Base-by-base conservation (phyloP, 92 coral and sea anemone species). In the Porites rus region DNA sequence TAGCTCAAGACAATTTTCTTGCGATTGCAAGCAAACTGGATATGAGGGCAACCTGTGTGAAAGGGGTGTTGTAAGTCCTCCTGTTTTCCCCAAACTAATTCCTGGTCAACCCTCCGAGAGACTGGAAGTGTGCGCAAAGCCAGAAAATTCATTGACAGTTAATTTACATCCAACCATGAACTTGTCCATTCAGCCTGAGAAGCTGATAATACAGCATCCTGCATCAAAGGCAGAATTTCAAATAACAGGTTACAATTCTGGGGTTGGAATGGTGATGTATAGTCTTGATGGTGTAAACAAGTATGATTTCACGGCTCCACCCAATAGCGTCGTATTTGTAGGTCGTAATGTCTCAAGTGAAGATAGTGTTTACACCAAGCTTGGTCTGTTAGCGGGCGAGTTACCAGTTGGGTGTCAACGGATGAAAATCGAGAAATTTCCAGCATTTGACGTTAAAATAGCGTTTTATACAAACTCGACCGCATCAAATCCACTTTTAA, bases 11-110 rank as follows among this genome's bases (percentile, higher is more conserved):
- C 20, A 65, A 20, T 80, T 76, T n/a, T 74, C 58, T 14, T 90
- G 95, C 59, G 93, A 92, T 50, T 92, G 95, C 62, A 58, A 51
- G 53, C n/a, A 50, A 8, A 92, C 92, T 82, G 95, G 95, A 11
- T 92, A 72, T 46, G 86, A 86, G 62, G 95, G 95, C 21, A 61
- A 78, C 12, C 52, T 24, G 13, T 92, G 95, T 64, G 78, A 89
- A 68, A 65, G 22, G 19, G 95, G 95, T 11, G 50, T 82, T 63
- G 56, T 92, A 10, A 80, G 51, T 2, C 69, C 75, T 7, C 95
- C 95, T 19, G 66, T 62, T 17, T 89, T 85, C 76, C 93, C 92
- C 18, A 89, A 82, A 75, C 87, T 92, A 1, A 63, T 77, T 16
- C 20, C 63, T 20, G 83, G 83, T 20, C 10, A 70, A 31, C 87